Conservation (phyloP, 2,113 vertebrate species). For the Rattus rattus region DNA sequence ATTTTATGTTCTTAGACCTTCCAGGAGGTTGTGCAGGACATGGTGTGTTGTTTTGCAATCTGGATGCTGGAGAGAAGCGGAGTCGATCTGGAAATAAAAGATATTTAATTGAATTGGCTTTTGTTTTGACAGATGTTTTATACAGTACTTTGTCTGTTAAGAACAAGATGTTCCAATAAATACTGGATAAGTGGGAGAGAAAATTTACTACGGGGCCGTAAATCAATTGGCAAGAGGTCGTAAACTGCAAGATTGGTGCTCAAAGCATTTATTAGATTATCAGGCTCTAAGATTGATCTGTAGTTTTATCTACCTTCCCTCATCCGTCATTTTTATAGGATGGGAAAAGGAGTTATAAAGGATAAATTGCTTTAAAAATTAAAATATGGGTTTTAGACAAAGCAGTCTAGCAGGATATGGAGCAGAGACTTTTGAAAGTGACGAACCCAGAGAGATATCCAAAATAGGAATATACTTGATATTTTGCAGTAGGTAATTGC, state of each 20-base stretch:
- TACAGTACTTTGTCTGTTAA: conserved; percentile 83
- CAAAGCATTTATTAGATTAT: conserved; percentile 86
- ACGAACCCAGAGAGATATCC: conserved; percentile 54
- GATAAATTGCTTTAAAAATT: conserved; percentile 86
- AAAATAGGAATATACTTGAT: conserved; percentile 72
- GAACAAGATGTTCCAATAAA: conserved; percentile 86
- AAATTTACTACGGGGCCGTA: conserved; percentile 85
- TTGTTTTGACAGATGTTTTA: conserved; percentile 84
- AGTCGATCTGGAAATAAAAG: conserved; percentile 76
- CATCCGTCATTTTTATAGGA: conserved; percentile 87
- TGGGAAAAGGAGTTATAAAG: conserved; percentile 82
- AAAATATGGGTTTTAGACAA: conserved; percentile 77
- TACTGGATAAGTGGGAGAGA: conserved; percentile 84
- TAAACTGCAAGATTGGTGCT: conserved; percentile 83
- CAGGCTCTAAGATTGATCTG: conserved; percentile 84
- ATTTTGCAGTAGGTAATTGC: conserved; percentile 53
- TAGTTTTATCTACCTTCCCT: conserved; percentile 81
- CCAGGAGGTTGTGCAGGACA: conserved; percentile 5
- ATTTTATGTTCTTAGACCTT: conserved; percentile 22
- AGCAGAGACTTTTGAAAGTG: conserved; percentile 45
- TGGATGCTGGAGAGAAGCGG: conserved; percentile 57
- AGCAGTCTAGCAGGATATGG: conserved; percentile 62
- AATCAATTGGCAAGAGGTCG: conserved; percentile 84
- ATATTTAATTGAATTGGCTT: conserved; percentile 81
- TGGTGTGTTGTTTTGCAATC: conserved; percentile 55